These are phyloP conservation scores for Drosophila siamana DNA, from an alignment of 2,888 invertebrate genomes.

Conservation along the genomic window DNA sequence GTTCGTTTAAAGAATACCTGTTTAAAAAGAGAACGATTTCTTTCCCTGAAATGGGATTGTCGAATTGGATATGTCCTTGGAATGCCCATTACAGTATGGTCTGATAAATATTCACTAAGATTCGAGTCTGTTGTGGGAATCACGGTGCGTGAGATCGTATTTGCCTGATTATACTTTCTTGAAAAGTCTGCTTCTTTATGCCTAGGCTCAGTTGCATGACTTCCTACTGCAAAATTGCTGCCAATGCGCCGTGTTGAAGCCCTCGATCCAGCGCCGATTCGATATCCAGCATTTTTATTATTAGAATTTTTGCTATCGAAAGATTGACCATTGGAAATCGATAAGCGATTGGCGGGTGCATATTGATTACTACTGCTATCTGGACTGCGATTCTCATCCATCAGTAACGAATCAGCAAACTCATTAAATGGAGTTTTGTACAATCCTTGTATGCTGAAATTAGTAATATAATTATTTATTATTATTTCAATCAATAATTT, in stretches of 20 bases:
- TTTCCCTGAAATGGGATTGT: slow-evolving; percentile 83
- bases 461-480: background rate
- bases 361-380: slow-evolving; percentile 60
- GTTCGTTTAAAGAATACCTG: slow-evolving; percentile 69
- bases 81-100: slow-evolving; percentile 54
- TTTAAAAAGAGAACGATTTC: slow-evolving; percentile 81
- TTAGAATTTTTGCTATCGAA: slow-evolving; percentile 31
- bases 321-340: slow-evolving; percentile 55
- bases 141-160: slow-evolving; percentile 21
- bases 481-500: background rate
- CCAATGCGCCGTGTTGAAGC: slow-evolving; percentile 53
- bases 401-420: slow-evolving; percentile 61
- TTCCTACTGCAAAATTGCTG: slow-evolving; percentile 6
- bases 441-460: slow-evolving; percentile 51
- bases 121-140: slow-evolving; percentile 36
- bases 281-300: slow-evolving; percentile 24
- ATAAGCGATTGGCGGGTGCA: slow-evolving; percentile 51
- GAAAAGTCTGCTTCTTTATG: slow-evolving; percentile 41
- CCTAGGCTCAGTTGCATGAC: slow-evolving; percentile 1
- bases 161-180: slow-evolving; percentile 29
- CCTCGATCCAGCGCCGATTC: slow-evolving; percentile 6
- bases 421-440: slow-evolving; percentile 45
- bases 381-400: slow-evolving; percentile 82
- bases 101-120: slow-evolving; percentile 28
- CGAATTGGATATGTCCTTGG: slow-evolving; percentile 71